Conservation (phyloP, 2,888 invertebrate genomes). For the Serripes groenlandicus region DNA sequence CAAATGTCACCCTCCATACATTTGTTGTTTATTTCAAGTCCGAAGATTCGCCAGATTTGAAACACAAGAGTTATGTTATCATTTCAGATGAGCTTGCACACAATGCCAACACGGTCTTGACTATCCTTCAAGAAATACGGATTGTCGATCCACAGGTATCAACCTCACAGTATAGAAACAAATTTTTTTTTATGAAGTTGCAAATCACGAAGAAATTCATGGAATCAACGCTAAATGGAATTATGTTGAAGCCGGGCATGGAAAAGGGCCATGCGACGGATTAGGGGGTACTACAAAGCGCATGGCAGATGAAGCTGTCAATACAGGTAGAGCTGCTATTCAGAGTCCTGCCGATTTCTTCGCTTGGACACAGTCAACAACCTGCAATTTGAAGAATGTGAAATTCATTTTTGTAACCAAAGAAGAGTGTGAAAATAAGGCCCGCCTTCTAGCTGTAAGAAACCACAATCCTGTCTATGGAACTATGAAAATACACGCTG, state of each 20-base stretch:
- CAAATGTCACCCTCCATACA: slow-evolving; percentile 56
- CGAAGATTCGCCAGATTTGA: neutral
- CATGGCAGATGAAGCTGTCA: slow-evolving; percentile 38
- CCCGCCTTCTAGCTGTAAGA: neutral
- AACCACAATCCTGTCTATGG: slow-evolving; percentile 39
- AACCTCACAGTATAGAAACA: slow-evolving; percentile 22
- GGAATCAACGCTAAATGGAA: slow-evolving; percentile 49
- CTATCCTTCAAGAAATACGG: slow-evolving; percentile 4
- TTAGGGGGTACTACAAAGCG: slow-evolving; percentile 45
- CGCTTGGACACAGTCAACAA: slow-evolving; percentile 40
- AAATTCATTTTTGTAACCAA: slow-evolving; percentile 13
- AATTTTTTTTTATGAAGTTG: neutral
- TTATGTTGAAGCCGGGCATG: slow-evolving; percentile 50
- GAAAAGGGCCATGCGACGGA: slow-evolving; percentile 56
- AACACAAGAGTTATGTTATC: slow-evolving; percentile 31
- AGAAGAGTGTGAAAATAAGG: slow-evolving; percentile 6
- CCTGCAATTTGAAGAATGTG: slow-evolving; percentile 10
- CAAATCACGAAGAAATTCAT: slow-evolving; percentile 7
- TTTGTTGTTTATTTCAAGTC: slow-evolving; percentile 51
- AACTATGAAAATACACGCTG: slow-evolving; percentile 50
- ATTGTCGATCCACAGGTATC: neutral
- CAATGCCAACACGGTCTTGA: slow-evolving; percentile 2
- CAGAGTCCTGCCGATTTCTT: slow-evolving; percentile 29
- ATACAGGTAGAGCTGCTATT: slow-evolving; percentile 25
- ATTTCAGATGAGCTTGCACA: slow-evolving; percentile 28